Base-by-base conservation (phyloP, 2,113 vertebrate genomes). In the Limanda limanda region DNA sequence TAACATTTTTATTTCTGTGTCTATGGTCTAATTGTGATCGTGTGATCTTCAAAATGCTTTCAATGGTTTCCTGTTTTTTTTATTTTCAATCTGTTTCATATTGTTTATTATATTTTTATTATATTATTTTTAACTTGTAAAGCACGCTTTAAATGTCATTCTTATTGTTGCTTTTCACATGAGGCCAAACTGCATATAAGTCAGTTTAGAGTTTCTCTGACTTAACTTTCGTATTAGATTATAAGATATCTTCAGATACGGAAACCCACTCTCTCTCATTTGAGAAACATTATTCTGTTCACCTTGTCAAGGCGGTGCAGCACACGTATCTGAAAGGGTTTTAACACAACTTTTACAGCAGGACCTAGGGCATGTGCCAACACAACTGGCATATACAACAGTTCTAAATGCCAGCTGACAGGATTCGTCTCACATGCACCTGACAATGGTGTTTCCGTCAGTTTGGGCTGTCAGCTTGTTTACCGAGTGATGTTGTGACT, bases 381-480 rank as follows among this genome's bases (percentile, higher is more conserved):
- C 62, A 66, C 14, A 58, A 21, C 13, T 21, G 6, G 12, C 35
- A 45, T 24, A 58, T 25, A 3, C 10, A 10, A 12, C 6, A 5
- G 23, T 23, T 71, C 24, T 40, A 27, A 51, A 14, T 55, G 23
- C 15, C 60, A 51, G 58, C 61, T 70, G 68, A 66, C 60, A 13
- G 8, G 40, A 55, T 45, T 55, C 4, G 17, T 68, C 23, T 60
- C 23, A 10, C 27, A 12, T 45, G 21, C 48, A 2, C 31, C 58
- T 56, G 64, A 68, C 13, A 27, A 14, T 18, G 25, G 25, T 4
- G 17, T 55, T 52, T 59, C 66, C 72, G 51, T 25, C 80, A 57
- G 18, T 67, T 60, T 57, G 11, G 6, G 24, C 25, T 54, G 11
- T 40, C 23, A 45, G 56, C 61, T 76, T 79, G 86, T 85, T 89